These are phyloP conservation scores for Fabriciana adippe DNA, from an alignment of 2,888 invertebrate species.

Conservation along the genomic window DNA sequence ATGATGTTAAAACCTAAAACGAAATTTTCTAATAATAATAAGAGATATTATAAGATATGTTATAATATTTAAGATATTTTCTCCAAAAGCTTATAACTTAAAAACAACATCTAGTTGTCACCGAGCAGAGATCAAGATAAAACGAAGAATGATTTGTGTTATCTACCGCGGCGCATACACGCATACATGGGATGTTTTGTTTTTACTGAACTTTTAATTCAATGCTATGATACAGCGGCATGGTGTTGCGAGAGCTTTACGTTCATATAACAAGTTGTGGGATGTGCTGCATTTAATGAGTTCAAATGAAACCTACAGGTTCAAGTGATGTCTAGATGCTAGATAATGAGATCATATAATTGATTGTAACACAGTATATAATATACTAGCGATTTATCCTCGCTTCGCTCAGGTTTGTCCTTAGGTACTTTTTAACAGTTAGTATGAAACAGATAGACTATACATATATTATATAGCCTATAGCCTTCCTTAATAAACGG, in stretches of 20 bases:
- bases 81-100: conserved; percentile 34
- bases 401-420: no score
- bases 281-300: not conserved
- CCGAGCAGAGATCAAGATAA: conserved; percentile 50
- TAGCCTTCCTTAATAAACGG: no score
- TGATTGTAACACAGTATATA: no score
- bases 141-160: conserved; percentile 49
- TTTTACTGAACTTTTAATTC: conserved; percentile 30
- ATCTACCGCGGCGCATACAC: conserved; percentile 25
- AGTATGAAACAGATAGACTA: no score
- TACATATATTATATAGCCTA: no score
- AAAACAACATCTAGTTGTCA: conserved; percentile 42
- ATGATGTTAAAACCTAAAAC: not conserved
- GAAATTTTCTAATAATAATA: conserved; percentile 3
- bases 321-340: no score
- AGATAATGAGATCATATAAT: no score
- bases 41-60: not conserved
- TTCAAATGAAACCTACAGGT: no score
- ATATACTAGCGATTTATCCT: no score
- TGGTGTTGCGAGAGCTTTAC: not conserved
- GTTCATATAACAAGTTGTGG: not conserved
- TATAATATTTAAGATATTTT: not conserved
- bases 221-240: conserved; percentile 17
- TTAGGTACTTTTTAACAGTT: no score
- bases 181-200: conserved; percentile 28